Evolutionary conservation across 1,140 invertebrate genomes (phyloP), one percentile per base, ranked within the genome.

Genomic region (Caligus rogercresseyi): DNA sequence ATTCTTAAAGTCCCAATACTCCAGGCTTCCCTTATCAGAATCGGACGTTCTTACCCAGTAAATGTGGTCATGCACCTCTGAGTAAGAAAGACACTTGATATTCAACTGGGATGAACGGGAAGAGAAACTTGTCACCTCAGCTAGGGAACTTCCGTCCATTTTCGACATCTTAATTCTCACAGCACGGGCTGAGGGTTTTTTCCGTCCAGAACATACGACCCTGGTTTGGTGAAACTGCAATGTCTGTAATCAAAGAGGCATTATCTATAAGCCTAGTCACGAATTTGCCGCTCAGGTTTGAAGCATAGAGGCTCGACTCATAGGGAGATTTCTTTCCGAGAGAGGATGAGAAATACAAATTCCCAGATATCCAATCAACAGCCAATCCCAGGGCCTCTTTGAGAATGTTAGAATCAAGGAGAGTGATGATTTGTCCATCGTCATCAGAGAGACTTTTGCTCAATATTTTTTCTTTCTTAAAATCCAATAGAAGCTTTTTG

Each of bases 311-410:
- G 43, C 78, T 76, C 52, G 86, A 43, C n/a, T 43, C 87, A 25
- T 15, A 21, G 31, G 74, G 75, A 51, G 78, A 76, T 25, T 71
- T 68, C 16, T 69, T 70, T 11, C 68, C 69, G 3, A 75, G 74
- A 52, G 70, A 69, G 0, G 78, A 79, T 16, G 75, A 74, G 64
- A 86, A 81, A 71, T 85, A 86, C 75, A 88, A 76, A 65, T 83
- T 79, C 19, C 77, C 73, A 13, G 84, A 84, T 52, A 86, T 78
- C 85, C 85, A 89, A 74, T 90, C 86, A 63, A 82, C 74, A 24
- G 78, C 78, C 70, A 83, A 77, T 1, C 82, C 83, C 21, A 73
- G 13, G 11, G 23, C 20, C 7, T 43, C 31, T 43, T 43, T 43
- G n/a, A 43, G 31, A 43, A 43, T n/a, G n/a, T 43, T 43, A 11